Evolutionary conservation across 2,113 vertebrate genomes (phyloP).

Genomic region (Paramisgurnus dabryanus): DNA sequence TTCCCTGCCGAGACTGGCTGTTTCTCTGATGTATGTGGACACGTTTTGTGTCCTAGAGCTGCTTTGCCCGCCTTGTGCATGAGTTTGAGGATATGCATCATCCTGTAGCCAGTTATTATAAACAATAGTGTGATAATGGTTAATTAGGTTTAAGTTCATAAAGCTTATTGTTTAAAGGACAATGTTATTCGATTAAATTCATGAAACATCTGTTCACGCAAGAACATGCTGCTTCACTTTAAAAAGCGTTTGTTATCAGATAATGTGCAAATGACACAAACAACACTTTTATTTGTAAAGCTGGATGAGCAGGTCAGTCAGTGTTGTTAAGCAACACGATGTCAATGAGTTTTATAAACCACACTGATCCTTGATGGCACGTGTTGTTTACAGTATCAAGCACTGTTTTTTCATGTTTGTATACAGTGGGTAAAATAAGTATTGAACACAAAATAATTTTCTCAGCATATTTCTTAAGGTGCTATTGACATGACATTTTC

Average conservation of each 20-base stretch:
- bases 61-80: not conserved
- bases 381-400: not conserved
- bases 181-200: conserved; percentile 34
- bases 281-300: not conserved
- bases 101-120: not conserved
- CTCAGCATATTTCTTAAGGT: too few relatives aligned
- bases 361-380: not conserved
- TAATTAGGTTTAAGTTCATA: conserved; percentile 38
- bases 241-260: not conserved
- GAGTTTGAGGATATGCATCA: not conserved
- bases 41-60: not conserved
- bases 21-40: conserved; percentile 8
- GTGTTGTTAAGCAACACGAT: not conserved
- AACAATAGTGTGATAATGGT: not conserved
- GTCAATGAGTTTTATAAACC: not conserved
- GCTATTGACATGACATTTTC: too few relatives aligned
- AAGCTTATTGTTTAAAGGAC: conserved; percentile 40
- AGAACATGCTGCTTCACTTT: not conserved
- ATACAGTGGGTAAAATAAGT: too few relatives aligned
- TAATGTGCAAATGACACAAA: not conserved
- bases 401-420: not conserved
- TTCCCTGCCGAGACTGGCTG: conserved; percentile 15
- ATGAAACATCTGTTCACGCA: not conserved
- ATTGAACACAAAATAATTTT: too few relatives aligned
- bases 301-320: not conserved